phyloP scores from a whole-genome alignment of 2,888 invertebrate species.

The Himalopsyche anomala region DNA sequence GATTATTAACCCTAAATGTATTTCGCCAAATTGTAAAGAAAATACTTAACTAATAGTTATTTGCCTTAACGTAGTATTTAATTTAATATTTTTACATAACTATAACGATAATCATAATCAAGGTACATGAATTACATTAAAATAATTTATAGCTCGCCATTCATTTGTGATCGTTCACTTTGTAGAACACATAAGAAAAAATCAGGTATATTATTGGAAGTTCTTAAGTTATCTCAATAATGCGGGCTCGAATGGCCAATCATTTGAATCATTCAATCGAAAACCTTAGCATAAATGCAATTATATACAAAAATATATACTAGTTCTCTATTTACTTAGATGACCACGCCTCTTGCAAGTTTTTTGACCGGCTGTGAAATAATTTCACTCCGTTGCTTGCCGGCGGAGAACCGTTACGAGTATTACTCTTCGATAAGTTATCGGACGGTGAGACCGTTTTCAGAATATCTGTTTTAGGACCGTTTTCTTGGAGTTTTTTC shows the following conservation, averaged over 20 bases:
- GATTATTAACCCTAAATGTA: constrained; percentile 17
- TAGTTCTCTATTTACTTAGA: constrained; percentile 54
- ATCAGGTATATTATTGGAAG: constrained; percentile 54
- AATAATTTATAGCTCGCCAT: constrained; percentile 53
- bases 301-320: constrained; percentile 63
- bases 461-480: constrained; percentile 73
- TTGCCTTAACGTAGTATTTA: constrained; percentile 51
- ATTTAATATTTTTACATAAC: constrained; percentile 44
- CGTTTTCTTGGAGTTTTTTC: constrained; percentile 83
- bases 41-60: constrained; percentile 56
- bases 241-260: constrained; percentile 42
- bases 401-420: constrained; percentile 28
- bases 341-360: constrained; percentile 59
- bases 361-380: constrained; percentile 60
- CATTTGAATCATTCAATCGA: constrained; percentile 5
- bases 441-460: constrained; percentile 60
- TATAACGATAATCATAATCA: constrained; percentile 55
- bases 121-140: constrained; percentile 52
- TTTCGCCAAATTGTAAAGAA: constrained; percentile 48
- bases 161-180: background rate
- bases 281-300: constrained; percentile 60
- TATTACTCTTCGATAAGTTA: constrained; percentile 45
- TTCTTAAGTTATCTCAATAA: constrained; percentile 38
- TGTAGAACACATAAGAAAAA: constrained; percentile 32
- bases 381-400: constrained; percentile 42